phyloP scores from a whole-genome alignment of 1,140 invertebrate species.

The Zophobas morio region DNA sequence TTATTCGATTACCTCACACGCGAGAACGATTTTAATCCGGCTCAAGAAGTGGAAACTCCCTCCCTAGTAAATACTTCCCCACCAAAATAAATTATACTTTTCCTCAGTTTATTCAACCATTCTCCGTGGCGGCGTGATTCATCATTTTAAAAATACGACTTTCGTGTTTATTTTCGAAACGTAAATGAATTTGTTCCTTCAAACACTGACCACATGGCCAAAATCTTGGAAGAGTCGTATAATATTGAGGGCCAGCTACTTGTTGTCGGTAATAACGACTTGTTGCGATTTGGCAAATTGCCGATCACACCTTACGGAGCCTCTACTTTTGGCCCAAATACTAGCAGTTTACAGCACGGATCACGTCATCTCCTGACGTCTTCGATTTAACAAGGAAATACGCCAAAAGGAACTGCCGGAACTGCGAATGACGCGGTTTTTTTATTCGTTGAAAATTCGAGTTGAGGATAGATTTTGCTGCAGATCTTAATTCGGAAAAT shows the following conservation, averaged over 20 bases:
- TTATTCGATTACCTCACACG: too few species aligned
- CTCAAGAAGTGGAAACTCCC: background rate
- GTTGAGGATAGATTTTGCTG: conserved; percentile 19
- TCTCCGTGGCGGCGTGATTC: conserved; percentile 6
- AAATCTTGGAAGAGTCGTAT: conserved; percentile 39
- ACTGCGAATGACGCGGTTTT: background rate
- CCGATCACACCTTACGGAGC: conserved; percentile 62
- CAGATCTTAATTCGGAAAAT: conserved; percentile 63
- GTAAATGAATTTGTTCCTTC: conserved; percentile 33
- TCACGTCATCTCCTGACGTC: conserved; percentile 40
- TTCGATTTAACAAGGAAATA: conserved; percentile 5
- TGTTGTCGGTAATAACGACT: conserved; percentile 57
- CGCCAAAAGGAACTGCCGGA: background rate
- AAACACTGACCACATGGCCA: conserved; percentile 47
- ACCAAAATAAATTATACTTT: conserved; percentile 19
- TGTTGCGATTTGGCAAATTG: conserved; percentile 62
- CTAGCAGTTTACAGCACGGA: conserved; percentile 37
- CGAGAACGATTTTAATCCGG: too few species aligned
- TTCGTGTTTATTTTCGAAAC: conserved; percentile 41
- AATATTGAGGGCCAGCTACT: conserved; percentile 37
- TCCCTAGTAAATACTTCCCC: background rate
- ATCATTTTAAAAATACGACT: conserved; percentile 41
- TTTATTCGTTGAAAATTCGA: background rate
- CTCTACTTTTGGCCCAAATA: conserved; percentile 53
- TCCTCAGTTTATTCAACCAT: conserved; percentile 32